A percentile compares a stretch with the other conserved stretches of the same genome.
Conservation (phyloP, 2,888 invertebrate genomes). For the Drosophila anceps region DNA sequence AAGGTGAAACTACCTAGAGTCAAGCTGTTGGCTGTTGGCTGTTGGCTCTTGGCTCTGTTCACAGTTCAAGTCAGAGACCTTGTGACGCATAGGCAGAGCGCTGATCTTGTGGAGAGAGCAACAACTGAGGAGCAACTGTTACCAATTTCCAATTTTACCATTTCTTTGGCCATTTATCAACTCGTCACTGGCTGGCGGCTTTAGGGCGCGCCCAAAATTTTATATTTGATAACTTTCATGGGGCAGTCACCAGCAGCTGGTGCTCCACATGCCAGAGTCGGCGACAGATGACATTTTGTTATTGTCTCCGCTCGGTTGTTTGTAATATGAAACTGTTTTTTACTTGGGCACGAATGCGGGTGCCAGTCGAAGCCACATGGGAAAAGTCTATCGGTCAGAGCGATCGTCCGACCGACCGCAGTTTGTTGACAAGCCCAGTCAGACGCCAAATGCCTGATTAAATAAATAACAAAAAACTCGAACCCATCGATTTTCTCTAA, state of each 20-base stretch:
- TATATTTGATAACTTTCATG: slow-evolving; percentile 63
- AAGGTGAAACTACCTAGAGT: slow-evolving; percentile 76
- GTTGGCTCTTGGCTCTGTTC: slow-evolving; percentile 22
- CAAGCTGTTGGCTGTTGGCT: slow-evolving; percentile 32
- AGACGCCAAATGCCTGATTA: slow-evolving; percentile 32
- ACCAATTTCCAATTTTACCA: slow-evolving; percentile 23
- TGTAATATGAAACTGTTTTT: slow-evolving; percentile 57
- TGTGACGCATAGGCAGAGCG: slow-evolving; percentile 41
- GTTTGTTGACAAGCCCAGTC: slow-evolving; percentile 21
- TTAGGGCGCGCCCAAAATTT: slow-evolving; percentile 57
- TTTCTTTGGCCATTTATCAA: slow-evolving; percentile 5
- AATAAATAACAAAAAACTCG: slow-evolving; percentile 44
- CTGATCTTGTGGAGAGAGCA: slow-evolving; percentile 1
- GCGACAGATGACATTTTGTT: slow-evolving; percentile 47
- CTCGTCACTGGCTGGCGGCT: neutral
- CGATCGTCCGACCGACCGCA: slow-evolving; percentile 10
- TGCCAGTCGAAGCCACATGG: slow-evolving; percentile 43
- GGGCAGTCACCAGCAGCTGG: slow-evolving; percentile 53
- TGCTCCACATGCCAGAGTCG: slow-evolving; percentile 63
- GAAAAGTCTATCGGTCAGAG: slow-evolving; percentile 46
- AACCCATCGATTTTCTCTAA: slow-evolving; percentile 18
- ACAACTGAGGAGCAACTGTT: slow-evolving; percentile 2
- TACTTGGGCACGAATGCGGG: slow-evolving; percentile 35
- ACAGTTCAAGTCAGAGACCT: slow-evolving; percentile 41
- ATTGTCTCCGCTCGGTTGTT: slow-evolving; percentile 24